phyloP scores from a whole-genome alignment of 2,113 vertebrate species.

The Panthera tigris region DNA sequence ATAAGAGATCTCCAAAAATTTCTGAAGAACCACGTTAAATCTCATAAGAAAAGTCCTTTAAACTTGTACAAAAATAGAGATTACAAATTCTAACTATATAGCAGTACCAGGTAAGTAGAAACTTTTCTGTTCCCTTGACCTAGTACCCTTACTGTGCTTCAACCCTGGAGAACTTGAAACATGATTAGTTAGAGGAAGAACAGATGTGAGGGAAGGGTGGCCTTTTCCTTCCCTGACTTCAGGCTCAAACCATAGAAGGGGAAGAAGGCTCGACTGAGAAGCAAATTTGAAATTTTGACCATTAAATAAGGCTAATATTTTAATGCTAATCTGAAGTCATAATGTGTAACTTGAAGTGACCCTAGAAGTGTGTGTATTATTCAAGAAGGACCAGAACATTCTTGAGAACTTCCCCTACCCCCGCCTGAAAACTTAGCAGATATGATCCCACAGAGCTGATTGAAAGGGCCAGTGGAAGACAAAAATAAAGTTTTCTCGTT shows the following conservation, averaged over 20 bases:
- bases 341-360: background rate
- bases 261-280: background rate
- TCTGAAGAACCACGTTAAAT: background rate
- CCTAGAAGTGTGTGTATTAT: background rate
- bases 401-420: background rate
- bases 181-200: background rate
- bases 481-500: background rate
- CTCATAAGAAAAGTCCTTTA: background rate
- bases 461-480: background rate
- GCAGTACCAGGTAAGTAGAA: background rate
- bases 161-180: background rate
- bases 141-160: background rate
- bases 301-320: background rate
- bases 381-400: background rate
- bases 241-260: background rate
- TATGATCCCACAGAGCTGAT: background rate
- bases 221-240: background rate
- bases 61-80: background rate
- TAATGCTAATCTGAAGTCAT: background rate
- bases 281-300: background rate
- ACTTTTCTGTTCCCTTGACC: background rate
- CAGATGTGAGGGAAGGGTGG: background rate
- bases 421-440: background rate
- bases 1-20: background rate
- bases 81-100: background rate